Evolutionary conservation across 2,113 vertebrate genomes (phyloP).

Genomic region (Prochilodus magdalenae): DNA sequence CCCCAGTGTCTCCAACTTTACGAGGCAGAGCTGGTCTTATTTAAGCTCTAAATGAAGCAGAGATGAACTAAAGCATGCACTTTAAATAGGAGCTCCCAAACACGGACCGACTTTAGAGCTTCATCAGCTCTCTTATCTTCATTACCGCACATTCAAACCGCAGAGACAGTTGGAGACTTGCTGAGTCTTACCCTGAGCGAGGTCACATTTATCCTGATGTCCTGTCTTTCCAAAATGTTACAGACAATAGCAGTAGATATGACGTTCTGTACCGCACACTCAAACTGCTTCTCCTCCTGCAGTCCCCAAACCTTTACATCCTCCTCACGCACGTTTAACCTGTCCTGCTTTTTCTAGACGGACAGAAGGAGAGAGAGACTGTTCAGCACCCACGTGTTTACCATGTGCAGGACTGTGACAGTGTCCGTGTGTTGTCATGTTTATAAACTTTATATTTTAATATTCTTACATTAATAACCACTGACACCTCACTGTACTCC

Average conservation of each 20-base stretch:
- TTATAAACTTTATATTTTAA: neutral
- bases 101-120: too few species aligned
- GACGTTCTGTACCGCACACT: slow-evolving; percentile 76
- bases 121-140: neutral
- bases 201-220: slow-evolving; percentile 46
- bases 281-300: slow-evolving; percentile 45
- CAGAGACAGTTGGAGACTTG: neutral
- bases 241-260: slow-evolving; percentile 73
- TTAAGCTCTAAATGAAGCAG: too few species aligned
- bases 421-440: neutral
- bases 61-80: too few species aligned
- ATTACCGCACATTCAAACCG: neutral
- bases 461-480: slow-evolving; percentile 42
- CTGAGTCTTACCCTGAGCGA: slow-evolving; percentile 57
- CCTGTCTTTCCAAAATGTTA: slow-evolving; percentile 51
- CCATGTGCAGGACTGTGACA: too few species aligned
- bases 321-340: slow-evolving; percentile 75
- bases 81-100: too few species aligned
- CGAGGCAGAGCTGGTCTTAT: too few species aligned
- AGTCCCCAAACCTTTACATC: slow-evolving; percentile 80
- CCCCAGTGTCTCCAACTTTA: too few species aligned
- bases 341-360: slow-evolving; percentile 85
- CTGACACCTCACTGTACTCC: neutral
- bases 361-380: neutral
- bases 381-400: neutral